A percentile compares a stretch with the other conserved stretches of the same genome.
Evolutionary conservation across 2,888 invertebrate species (phyloP).

Genomic region (Chalcosyrphus nemorum): DNA sequence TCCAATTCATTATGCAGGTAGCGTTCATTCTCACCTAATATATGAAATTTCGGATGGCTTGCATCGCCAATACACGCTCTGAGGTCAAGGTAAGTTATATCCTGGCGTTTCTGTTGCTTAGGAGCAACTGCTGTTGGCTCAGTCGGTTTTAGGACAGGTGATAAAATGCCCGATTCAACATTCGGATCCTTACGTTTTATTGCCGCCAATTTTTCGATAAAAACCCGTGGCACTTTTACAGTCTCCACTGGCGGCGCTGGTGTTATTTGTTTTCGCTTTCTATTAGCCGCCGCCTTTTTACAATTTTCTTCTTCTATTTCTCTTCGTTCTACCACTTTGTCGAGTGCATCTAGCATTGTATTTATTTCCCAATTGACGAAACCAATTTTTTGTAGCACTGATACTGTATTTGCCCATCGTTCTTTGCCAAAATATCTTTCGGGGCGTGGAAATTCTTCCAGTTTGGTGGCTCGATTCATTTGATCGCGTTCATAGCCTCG

Average conservation of each 20-base stretch:
- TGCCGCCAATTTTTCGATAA: not conserved
- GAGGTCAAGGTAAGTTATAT: not conserved
- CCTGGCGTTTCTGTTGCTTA: no score
- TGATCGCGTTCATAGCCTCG: not conserved
- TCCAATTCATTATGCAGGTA: not conserved
- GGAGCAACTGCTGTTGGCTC: no score
- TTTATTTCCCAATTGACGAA: slow-evolving; percentile 40
- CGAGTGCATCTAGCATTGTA: slow-evolving; percentile 16
- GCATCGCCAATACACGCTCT: slow-evolving; percentile 45
- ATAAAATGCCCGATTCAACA: not conserved
- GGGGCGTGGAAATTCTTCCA: not conserved
- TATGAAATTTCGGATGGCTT: not conserved
- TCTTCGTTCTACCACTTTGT: not conserved
- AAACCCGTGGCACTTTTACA: not conserved
- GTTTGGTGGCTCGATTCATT: not conserved
- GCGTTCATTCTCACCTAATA: not conserved
- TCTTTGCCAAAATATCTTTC: not conserved
- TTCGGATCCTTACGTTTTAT: not conserved
- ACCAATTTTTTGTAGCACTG: not conserved
- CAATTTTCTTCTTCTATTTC: not conserved
- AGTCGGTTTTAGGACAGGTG: no score
- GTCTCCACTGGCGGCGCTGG: not conserved
- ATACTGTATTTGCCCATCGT: not conserved
- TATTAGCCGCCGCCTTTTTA: not conserved
- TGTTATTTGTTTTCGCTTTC: not conserved